phyloP scores from a whole-genome alignment of 2,797 vertebrate genomes.

The Falco concolor region DNA sequence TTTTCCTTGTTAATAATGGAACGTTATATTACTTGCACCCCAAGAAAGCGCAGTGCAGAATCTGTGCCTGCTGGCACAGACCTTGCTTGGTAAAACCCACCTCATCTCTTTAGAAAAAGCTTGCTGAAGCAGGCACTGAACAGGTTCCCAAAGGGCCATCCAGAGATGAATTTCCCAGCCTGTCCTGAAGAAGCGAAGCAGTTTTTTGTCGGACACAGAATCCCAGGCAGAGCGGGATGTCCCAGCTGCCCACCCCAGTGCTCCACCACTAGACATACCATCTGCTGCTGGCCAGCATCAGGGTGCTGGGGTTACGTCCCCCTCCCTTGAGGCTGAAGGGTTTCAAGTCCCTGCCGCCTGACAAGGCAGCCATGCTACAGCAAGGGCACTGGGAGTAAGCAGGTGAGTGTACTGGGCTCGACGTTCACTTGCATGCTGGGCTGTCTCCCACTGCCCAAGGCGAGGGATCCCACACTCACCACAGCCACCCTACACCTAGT shows the following conservation, averaged over 20 bases:
- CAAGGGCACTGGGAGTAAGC: background rate
- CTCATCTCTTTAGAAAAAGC: background rate
- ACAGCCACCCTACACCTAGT: background rate
- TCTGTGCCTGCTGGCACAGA: background rate
- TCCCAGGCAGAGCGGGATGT: background rate
- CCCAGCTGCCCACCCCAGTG: background rate
- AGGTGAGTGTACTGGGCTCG: background rate
- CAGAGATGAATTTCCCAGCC: background rate
- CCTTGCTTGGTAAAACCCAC: background rate
- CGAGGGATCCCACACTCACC: background rate
- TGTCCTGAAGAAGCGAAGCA: background rate
- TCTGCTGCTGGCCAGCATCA: background rate
- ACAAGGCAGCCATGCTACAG: background rate
- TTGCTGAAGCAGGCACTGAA: background rate
- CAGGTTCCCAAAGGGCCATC: background rate
- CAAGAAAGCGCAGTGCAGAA: background rate
- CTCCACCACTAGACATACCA: background rate
- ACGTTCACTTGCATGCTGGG: background rate
- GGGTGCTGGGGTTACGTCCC: background rate
- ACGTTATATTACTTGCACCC: fast-evolving
- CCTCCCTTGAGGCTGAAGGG: background rate
- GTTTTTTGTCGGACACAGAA: background rate
- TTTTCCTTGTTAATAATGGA: background rate
- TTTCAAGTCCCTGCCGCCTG: background rate
- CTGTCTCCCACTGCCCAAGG: background rate